These are phyloP conservation scores for Lagria hirta DNA, from an alignment of 2,888 invertebrate genomes.

Conservation along the genomic window DNA sequence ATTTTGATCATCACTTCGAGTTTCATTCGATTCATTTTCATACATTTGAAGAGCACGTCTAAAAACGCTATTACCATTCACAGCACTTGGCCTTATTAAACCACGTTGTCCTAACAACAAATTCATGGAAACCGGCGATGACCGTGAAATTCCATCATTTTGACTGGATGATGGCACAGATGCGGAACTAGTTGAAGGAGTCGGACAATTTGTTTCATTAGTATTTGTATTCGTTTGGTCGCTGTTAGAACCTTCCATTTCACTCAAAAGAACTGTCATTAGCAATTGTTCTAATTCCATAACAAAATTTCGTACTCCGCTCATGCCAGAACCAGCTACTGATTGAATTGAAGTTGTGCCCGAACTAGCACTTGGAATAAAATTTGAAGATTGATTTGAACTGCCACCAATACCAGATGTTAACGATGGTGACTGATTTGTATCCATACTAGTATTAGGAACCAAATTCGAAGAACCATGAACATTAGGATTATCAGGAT, in stretches of 20 bases:
- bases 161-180: slow-evolving; percentile 1
- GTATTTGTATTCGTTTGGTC: slow-evolving; percentile 4
- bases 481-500: slow-evolving; percentile 4
- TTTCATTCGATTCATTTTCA: slow-evolving; percentile 7
- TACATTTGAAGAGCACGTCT: slow-evolving; percentile 6
- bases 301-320: slow-evolving; percentile 38
- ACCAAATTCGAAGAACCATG: no score
- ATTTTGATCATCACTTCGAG: slow-evolving; percentile 35
- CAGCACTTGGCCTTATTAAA: slow-evolving; percentile 14
- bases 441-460: no score
- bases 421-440: no score
- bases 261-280: slow-evolving; percentile 37
- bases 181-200: slow-evolving; percentile 1
- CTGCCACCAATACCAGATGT: no score
- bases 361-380: no score
- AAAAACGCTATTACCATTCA: slow-evolving; percentile 6
- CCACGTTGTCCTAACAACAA: slow-evolving; percentile 2
- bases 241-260: slow-evolving; percentile 38
- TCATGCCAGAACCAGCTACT: slow-evolving; percentile 5
- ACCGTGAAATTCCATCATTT: no score
- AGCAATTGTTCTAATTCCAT: slow-evolving; percentile 43
- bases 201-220: slow-evolving; percentile 3
- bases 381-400: not conserved
- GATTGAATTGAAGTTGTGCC: slow-evolving; percentile 3
- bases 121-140: slow-evolving; percentile 15